A percentile compares a stretch with the other conserved stretches of the same genome.
Conservation (phyloP, 2,113 vertebrate species). For the Hypomesus transpacificus region DNA sequence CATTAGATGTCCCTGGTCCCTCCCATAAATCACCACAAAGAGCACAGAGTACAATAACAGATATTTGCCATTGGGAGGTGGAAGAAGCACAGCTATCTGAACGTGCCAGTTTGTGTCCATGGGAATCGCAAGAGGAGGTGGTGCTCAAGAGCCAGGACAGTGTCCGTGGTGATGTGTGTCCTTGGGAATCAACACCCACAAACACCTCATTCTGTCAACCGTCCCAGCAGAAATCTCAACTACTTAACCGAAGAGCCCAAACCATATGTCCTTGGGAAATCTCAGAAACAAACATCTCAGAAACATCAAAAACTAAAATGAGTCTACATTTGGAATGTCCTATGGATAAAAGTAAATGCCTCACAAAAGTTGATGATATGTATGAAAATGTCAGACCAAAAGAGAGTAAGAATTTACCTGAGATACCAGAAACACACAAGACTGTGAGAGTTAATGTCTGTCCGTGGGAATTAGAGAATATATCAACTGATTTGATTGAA, state of each 20-base stretch:
- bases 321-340: conserved; percentile 49
- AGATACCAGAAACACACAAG: conserved; percentile 37
- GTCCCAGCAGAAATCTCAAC: conserved; percentile 28
- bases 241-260: conserved; percentile 19
- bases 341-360: conserved; percentile 53
- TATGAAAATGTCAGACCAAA: conserved; percentile 58
- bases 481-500: conserved; percentile 21
- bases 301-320: conserved; percentile 40
- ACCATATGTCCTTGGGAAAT: conserved; percentile 58
- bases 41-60: conserved; percentile 45
- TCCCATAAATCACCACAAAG: conserved; percentile 37
- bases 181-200: conserved; percentile 42
- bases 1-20: conserved; percentile 58
- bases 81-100: conserved; percentile 27
- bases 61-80: conserved; percentile 58
- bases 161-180: conserved; percentile 24
- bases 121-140: conserved; percentile 51
- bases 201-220: conserved; percentile 22
- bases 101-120: conserved; percentile 44
- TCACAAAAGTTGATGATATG: conserved; percentile 11
- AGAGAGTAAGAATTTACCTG: conserved; percentile 36
- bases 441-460: conserved; percentile 36
- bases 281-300: conserved; percentile 8
- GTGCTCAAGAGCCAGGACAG: conserved; percentile 35
- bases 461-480: conserved; percentile 34